Percentiles rank a stretch among this genome's conserved stretches.
phyloP scores from a whole-genome alignment of 2,797 vertebrate genomes.

The Sorex maritimensis region DNA sequence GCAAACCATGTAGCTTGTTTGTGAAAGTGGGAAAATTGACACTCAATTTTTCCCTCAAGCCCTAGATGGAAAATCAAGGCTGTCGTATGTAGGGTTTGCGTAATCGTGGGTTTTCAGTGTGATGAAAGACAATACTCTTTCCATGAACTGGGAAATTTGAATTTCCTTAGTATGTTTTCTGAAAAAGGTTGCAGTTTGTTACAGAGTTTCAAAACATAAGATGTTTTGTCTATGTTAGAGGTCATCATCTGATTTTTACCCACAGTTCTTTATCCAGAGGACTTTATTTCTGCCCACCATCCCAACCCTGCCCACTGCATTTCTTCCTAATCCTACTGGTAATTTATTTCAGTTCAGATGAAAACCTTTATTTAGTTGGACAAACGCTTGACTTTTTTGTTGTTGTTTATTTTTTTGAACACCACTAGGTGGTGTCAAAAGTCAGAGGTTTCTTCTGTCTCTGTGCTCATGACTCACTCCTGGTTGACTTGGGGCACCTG shows the following conservation, averaged over 20 bases:
- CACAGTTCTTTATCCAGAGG: background rate
- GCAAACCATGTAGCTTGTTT: background rate
- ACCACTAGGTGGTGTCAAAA: too few species aligned
- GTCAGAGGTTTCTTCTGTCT: too few species aligned
- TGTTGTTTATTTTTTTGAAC: too few species aligned
- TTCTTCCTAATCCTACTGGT: background rate
- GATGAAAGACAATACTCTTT: background rate
- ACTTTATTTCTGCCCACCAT: background rate
- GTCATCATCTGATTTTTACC: background rate
- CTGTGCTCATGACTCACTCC: too few species aligned
- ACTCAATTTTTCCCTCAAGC: background rate
- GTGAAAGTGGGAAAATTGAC: background rate
- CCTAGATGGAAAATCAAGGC: background rate
- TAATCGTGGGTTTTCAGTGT: background rate
- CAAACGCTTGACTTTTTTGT: too few species aligned
- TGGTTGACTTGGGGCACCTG: too few species aligned
- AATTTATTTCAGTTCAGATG: background rate
- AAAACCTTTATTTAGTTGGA: too few species aligned
- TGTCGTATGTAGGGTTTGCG: background rate
- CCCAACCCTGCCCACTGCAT: background rate
- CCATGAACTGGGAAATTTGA: background rate
- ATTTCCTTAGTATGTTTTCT: background rate
- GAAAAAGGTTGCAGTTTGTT: background rate
- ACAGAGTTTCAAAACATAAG: background rate
- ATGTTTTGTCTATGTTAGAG: background rate